A percentile compares a stretch with the other conserved stretches of the same genome.
These are phyloP conservation scores for Hypena proboscidalis DNA, from an alignment of 2,888 invertebrate genomes.

Conservation along the genomic window DNA sequence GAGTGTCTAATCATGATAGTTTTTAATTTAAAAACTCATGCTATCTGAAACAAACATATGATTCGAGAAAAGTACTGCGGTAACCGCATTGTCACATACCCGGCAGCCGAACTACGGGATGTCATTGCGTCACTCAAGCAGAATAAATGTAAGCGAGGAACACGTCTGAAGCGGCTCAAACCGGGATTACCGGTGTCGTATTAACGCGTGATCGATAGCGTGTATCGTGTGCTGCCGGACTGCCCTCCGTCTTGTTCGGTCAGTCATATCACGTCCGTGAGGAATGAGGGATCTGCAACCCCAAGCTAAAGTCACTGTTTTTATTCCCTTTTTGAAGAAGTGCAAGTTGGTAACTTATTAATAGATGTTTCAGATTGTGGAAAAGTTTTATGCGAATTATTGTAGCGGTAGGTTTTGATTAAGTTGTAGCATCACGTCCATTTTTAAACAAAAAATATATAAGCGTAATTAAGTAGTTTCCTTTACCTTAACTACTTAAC, in stretches of 20 bases:
- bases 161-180: slow-evolving; percentile 43
- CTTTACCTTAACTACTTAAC: too few relatives aligned
- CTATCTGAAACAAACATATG: too few relatives aligned
- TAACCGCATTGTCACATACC: slow-evolving; percentile 9
- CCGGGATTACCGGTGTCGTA: slow-evolving; percentile 60
- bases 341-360: slow-evolving; percentile 12
- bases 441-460: too few relatives aligned
- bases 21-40: too few relatives aligned
- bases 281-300: slow-evolving; percentile 66
- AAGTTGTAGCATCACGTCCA: too few relatives aligned
- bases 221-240: slow-evolving; percentile 48
- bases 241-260: slow-evolving; percentile 44
- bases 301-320: slow-evolving; percentile 33
- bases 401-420: too few relatives aligned
- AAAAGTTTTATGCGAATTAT: too few relatives aligned
- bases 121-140: slow-evolving; percentile 24
- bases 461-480: too few relatives aligned
- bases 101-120: slow-evolving; percentile 17
- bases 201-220: slow-evolving; percentile 64
- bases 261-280: slow-evolving; percentile 64
- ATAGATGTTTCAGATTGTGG: background rate
- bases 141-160: slow-evolving; percentile 39
- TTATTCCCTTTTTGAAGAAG: slow-evolving; percentile 27
- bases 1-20: too few relatives aligned
- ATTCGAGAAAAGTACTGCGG: too few relatives aligned